These are phyloP conservation scores for Donacobius atricapilla DNA, from an alignment of 2,113 vertebrate species.

Conservation along the genomic window DNA sequence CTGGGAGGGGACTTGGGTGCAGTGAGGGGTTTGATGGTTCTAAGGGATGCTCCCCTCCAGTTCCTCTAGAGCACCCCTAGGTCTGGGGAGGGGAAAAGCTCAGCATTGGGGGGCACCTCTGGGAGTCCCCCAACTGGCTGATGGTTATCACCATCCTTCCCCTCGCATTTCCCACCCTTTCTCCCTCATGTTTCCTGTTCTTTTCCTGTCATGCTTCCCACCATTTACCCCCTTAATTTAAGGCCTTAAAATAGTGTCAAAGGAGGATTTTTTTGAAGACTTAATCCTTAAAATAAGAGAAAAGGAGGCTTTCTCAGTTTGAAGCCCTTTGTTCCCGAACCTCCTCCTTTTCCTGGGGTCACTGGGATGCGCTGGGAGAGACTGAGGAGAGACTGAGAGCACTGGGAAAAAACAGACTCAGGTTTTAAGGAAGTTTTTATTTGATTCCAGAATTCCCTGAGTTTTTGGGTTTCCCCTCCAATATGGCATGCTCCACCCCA, in stretches of 20 bases:
- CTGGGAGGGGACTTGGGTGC: not conserved
- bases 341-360: not conserved
- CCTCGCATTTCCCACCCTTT: not conserved
- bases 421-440: not conserved
- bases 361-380: not conserved
- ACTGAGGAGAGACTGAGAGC: not conserved
- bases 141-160: not conserved
- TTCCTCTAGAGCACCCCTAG: not conserved
- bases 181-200: not conserved
- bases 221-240: not conserved
- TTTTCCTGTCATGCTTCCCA: not conserved
- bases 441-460: not conserved
- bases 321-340: not conserved
- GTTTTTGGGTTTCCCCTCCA: not conserved
- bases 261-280: accelerated
- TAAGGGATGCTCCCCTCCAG: not conserved
- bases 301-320: not conserved
- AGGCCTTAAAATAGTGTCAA: not conserved
- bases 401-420: not conserved
- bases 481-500: not conserved
- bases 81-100: not conserved
- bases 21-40: not conserved
- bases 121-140: not conserved
- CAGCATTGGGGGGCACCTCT: not conserved
- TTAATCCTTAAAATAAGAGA: not conserved